A percentile compares a stretch with the other conserved stretches of the same genome.
Conservation (phyloP, 2,888 invertebrate genomes). For the Theretra japonica region DNA sequence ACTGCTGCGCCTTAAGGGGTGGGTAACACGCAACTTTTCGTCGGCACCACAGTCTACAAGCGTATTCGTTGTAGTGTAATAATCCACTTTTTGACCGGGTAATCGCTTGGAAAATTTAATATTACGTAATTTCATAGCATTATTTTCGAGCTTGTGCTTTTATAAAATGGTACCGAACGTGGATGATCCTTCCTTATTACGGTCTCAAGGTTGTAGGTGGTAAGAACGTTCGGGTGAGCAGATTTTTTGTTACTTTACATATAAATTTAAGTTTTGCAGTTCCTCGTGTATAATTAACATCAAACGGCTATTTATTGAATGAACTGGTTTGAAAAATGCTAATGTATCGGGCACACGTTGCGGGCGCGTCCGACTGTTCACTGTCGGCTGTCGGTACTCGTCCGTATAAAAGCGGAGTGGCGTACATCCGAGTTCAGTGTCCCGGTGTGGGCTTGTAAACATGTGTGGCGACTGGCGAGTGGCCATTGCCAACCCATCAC, state of each 20-base stretch:
- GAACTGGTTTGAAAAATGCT: conserved; percentile 28
- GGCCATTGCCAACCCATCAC: conserved; percentile 38
- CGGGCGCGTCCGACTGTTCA: neutral
- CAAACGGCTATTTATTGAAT: conserved; percentile 24
- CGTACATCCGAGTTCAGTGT: conserved; percentile 28
- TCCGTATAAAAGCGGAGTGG: neutral
- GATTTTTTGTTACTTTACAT: conserved; percentile 30
- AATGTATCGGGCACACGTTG: conserved; percentile 15
- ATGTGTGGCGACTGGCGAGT: conserved; percentile 49
- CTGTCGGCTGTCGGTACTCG: neutral
- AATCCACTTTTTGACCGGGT: conserved; percentile 20
- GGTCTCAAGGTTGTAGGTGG: conserved; percentile 26
- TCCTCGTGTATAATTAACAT: conserved; percentile 32
- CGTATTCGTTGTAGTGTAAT: conserved; percentile 18
- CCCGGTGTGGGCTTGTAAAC: conserved; percentile 51
- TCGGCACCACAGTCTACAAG: conserved; percentile 12
- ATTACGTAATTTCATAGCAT: conserved; percentile 26
- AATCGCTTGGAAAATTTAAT: conserved; percentile 26
- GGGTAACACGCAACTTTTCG: conserved; percentile 29
- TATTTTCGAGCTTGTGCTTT: conserved; percentile 22
- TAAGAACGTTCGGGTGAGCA: conserved; percentile 23
- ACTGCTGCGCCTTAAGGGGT: conserved; percentile 15
- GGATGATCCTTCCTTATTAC: conserved; percentile 33
- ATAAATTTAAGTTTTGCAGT: conserved; percentile 30
- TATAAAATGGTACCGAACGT: conserved; percentile 26